Percentiles rank a stretch among this genome's conserved stretches.
Conservation (phyloP, 2,113 vertebrate species). For the Centropus bengalensis region DNA sequence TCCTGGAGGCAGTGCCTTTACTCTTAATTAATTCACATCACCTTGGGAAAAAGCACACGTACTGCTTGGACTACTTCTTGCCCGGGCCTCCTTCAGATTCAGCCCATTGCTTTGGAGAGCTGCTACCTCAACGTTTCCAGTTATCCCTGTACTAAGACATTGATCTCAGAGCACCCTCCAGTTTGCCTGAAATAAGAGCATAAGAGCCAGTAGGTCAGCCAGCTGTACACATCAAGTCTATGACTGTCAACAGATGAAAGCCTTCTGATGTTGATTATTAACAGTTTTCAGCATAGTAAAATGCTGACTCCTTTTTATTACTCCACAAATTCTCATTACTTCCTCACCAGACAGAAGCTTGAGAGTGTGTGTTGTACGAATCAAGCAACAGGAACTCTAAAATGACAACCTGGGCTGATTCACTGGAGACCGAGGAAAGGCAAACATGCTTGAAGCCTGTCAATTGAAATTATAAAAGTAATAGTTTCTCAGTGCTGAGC, state of each 20-base stretch:
- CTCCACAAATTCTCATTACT: slow-evolving; percentile 12
- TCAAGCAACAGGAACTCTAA: not conserved
- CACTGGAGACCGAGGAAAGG: not conserved
- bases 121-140: not conserved
- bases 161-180: not conserved
- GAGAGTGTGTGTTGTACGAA: not conserved
- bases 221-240: not conserved
- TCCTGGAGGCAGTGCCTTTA: not conserved
- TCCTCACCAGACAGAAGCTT: slow-evolving; percentile 22
- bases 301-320: slow-evolving; percentile 11
- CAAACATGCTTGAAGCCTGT: not conserved
- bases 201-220: not conserved
- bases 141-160: not conserved
- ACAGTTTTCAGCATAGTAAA: slow-evolving; percentile 17
- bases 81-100: not conserved
- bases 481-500: not conserved
- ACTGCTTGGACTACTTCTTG: not conserved
- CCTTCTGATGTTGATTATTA: slow-evolving; percentile 38
- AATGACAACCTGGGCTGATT: not conserved
- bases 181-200: not conserved
- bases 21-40: not conserved
- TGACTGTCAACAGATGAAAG: slow-evolving; percentile 11
- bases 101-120: not conserved
- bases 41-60: not conserved
- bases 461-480: not conserved